A percentile compares a stretch with the other conserved stretches of the same genome.
These are phyloP conservation scores for Drosophila algonquin DNA, from an alignment of 2,888 invertebrate species.

Conservation along the genomic window DNA sequence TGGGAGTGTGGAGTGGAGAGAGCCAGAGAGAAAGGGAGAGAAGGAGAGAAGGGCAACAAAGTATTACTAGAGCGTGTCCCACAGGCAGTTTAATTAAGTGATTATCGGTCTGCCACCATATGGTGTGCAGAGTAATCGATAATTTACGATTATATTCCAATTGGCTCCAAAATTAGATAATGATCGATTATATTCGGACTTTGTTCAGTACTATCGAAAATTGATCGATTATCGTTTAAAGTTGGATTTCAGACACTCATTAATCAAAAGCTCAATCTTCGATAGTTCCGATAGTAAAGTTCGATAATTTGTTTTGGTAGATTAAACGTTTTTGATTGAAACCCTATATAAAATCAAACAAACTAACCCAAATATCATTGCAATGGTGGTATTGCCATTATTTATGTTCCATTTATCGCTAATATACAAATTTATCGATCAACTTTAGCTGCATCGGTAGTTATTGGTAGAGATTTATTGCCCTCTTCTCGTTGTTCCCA, in stretches of 20 bases:
- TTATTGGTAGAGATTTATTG: conserved; percentile 30
- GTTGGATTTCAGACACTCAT: not conserved
- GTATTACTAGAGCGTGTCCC: not conserved
- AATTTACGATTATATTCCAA: not conserved
- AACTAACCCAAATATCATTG: too few species aligned
- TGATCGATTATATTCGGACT: not conserved
- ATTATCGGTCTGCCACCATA: not conserved
- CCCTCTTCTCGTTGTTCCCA: conserved; percentile 12
- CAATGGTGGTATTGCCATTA: not conserved
- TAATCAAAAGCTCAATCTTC: too few species aligned
- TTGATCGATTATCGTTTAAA: not conserved
- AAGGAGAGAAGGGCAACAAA: not conserved
- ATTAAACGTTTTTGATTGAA: not conserved
- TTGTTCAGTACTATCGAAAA: not conserved
- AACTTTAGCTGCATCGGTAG: not conserved
- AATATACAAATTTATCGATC: conserved; percentile 1
- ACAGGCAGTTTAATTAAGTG: conserved; percentile 15
- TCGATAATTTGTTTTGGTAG: not conserved
- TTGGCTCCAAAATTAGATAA: not conserved
- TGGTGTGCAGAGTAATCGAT: not conserved
- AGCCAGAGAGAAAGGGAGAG: not conserved
- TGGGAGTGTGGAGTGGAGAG: not conserved
- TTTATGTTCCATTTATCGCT: not conserved
- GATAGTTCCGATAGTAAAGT: not conserved
- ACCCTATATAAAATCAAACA: too few species aligned